Base-by-base conservation (phyloP, 1,140 invertebrate genomes). In the Camponotus vicinus region DNA sequence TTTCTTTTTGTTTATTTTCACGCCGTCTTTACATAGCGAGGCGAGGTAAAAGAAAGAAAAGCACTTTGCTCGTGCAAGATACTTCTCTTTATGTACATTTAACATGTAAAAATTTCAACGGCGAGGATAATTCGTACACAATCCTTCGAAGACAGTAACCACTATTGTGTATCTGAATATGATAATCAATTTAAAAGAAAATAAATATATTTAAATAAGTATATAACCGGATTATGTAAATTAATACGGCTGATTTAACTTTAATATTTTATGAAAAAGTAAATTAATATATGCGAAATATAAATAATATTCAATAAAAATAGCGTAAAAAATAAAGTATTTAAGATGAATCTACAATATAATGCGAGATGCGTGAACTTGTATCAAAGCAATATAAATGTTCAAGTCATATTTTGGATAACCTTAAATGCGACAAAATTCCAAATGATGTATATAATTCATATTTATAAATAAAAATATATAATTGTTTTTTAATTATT, bases 1-100 rank as follows among this genome's bases (percentile, higher is more conserved):
- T 73, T 80, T 86, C 79, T 55, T 57, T 32, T 32, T 34, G 49
- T 45, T 71, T 89, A 88, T 73, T 78, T 77, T 13, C 45, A 34
- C 45, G 52, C 18, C 63, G 18, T 82, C 55, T 85, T 73, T 77
- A 84, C 84, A 27, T 71, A 42, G 77, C 40, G 52, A 59, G 59
- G 59, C 63, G 32, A 69, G 34, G 63, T 45, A 70, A 64, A 86
- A 76, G 85, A 67, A 88, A 89, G 88, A 89, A 88, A 86, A 89
- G 79, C 69, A 75, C 40, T 83, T 32, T n/a, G 27, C 55, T 75
- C 42, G 69, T 42, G 27, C 2, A 80, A 52, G 77, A 80, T 80
- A 83, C 75, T 83, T 83, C 79, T 73, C 69, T 83, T 82, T 83
- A 83, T 61, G 52, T 83, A 75, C 40, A 73, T 55, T 83, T 83